phyloP scores from a whole-genome alignment of 2,113 vertebrate species.

The Uria aalge region DNA sequence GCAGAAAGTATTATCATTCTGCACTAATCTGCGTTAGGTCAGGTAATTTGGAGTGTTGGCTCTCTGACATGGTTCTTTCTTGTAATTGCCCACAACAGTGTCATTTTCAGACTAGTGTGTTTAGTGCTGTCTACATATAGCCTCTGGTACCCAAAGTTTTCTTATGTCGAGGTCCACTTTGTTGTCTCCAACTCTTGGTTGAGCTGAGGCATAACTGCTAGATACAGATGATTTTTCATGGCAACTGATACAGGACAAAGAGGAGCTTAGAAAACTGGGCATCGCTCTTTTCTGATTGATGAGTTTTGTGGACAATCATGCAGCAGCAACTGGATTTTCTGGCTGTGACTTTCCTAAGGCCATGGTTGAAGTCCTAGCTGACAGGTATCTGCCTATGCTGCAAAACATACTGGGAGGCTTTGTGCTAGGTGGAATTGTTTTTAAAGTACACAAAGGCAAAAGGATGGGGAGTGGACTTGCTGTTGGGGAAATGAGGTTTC shows the following conservation, averaged over 20 bases:
- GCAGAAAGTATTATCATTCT: not conserved
- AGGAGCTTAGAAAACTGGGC: not conserved
- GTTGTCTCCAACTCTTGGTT: not conserved
- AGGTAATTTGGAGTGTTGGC: not conserved
- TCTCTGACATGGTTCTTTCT: not conserved
- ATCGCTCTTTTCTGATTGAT: not conserved
- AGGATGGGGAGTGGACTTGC: not conserved
- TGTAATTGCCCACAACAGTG: not conserved
- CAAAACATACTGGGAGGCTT: not conserved
- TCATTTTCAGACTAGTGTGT: not conserved
- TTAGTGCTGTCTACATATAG: rapidly evolving
- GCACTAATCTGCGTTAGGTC: not conserved
- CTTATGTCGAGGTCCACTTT: not conserved
- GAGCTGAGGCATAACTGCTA: not conserved
- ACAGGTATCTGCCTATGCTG: not conserved
- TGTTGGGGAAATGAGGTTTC: not conserved
- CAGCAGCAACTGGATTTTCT: not conserved
- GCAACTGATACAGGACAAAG: not conserved
- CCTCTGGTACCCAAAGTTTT: not conserved
- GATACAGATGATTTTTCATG: not conserved
- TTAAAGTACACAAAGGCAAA: not conserved
- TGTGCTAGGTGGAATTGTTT: not conserved
- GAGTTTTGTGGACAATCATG: not conserved
- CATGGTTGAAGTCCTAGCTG: not conserved
- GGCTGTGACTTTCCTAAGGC: not conserved